Evolutionary conservation across 92 coral and sea anemone species (phyloP).

Genomic region (Umimayanthus chanpuru): DNA sequence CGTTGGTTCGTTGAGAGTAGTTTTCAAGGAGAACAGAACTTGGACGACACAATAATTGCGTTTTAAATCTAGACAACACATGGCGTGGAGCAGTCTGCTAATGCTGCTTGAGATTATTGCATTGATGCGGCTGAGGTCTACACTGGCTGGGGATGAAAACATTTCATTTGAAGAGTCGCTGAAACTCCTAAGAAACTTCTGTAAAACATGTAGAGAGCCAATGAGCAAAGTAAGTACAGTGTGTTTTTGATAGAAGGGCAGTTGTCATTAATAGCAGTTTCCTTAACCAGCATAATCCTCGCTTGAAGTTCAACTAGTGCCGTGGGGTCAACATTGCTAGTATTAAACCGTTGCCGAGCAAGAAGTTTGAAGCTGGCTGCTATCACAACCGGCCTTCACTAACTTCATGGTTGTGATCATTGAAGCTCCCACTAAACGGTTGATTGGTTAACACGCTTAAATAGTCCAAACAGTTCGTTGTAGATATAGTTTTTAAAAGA

Average conservation of each 20-base stretch:
- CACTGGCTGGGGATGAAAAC: background rate
- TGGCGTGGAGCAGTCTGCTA: background rate
- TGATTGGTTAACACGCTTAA: too few relatives aligned
- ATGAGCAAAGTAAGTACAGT: background rate
- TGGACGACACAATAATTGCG: too few relatives aligned
- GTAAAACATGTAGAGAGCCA: background rate
- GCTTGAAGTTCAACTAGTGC: background rate
- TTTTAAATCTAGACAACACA: too few relatives aligned
- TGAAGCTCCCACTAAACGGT: too few relatives aligned
- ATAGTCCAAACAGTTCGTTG: too few relatives aligned
- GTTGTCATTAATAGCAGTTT: too few relatives aligned
- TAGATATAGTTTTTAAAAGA: too few relatives aligned
- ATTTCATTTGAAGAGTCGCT: background rate
- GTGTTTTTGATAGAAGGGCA: background rate
- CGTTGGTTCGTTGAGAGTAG: background rate
- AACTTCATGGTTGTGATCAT: too few relatives aligned
- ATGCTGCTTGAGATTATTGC: background rate
- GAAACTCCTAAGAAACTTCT: background rate
- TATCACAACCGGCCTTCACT: too few relatives aligned
- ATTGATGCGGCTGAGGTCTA: background rate
- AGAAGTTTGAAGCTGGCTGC: too few relatives aligned
- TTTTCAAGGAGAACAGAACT: background rate
- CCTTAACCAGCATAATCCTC: too few relatives aligned
- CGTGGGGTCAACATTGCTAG: background rate
- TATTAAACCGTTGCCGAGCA: background rate